Percentiles rank a stretch among this genome's conserved stretches.
Evolutionary conservation across 1,140 invertebrate species (phyloP).

Genomic region (Solenopsis fugax): DNA sequence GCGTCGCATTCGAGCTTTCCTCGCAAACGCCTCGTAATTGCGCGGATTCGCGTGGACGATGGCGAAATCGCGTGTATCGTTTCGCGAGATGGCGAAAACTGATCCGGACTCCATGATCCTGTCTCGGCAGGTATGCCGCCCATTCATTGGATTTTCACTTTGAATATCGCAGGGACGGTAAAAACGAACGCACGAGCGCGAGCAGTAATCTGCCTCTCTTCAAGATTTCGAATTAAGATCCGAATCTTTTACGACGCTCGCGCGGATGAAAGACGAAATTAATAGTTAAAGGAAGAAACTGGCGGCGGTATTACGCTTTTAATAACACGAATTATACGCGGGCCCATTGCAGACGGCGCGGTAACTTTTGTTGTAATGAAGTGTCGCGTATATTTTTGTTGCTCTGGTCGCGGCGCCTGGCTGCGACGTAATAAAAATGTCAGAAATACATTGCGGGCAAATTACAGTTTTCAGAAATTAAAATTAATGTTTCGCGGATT

Average conservation of each 20-base stretch:
- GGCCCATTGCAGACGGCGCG: background rate
- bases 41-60: slow-evolving; percentile 62
- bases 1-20: background rate
- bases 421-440: background rate
- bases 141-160: background rate
- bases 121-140: background rate
- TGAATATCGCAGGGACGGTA: background rate
- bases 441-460: background rate
- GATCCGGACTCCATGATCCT: background rate
- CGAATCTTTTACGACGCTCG: background rate
- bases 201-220: background rate
- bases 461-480: slow-evolving; percentile 4
- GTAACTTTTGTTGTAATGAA: background rate
- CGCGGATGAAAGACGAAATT: background rate
- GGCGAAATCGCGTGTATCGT: slow-evolving; percentile 67
- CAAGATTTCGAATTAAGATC: slow-evolving; percentile 23
- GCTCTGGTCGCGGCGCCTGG: background rate
- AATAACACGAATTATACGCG: background rate
- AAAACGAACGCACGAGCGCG: slow-evolving; percentile 1
- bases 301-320: background rate
- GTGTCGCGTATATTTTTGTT: background rate
- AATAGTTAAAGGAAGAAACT: background rate
- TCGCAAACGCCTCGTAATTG: slow-evolving; percentile 39
- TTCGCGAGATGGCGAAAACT: background rate
- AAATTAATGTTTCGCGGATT: background rate